Conservation (phyloP, 1,140 invertebrate species). For the Atta texana region DNA sequence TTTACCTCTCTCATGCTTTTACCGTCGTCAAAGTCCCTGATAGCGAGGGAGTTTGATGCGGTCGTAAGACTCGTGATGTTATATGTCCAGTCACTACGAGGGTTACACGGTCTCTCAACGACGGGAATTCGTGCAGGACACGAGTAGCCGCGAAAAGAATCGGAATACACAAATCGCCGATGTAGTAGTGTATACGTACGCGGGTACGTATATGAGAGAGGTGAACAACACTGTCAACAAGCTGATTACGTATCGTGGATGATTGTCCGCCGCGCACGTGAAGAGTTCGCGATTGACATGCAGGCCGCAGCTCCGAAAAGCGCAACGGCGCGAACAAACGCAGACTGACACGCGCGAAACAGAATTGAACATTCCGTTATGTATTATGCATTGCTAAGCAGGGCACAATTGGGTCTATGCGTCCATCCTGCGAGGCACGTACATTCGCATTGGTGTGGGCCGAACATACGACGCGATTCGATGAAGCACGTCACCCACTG, state of each 20-base stretch:
- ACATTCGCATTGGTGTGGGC: constrained; percentile 28
- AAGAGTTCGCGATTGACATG: constrained; percentile 59
- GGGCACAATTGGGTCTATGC: constrained; percentile 59
- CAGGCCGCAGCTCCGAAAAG: constrained; percentile 67
- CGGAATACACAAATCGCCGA: not conserved
- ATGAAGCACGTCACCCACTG: constrained; percentile 56
- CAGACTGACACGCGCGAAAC: constrained; percentile 67
- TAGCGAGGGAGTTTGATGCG: not conserved
- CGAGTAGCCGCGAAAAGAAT: not conserved
- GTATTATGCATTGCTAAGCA: constrained; percentile 79
- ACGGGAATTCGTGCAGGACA: not conserved
- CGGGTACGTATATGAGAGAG: not conserved
- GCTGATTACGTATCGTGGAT: constrained; percentile 52
- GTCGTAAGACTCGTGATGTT: not conserved
- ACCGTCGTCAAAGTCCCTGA: constrained; percentile 36
- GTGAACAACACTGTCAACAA: constrained; percentile 39
- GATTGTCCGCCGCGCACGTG: constrained; percentile 51
- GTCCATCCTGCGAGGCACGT: constrained; percentile 44
- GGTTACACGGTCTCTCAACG: not conserved
- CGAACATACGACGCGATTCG: constrained; percentile 51
- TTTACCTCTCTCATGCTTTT: constrained; percentile 17
- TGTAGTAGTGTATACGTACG: not conserved
- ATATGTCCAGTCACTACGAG: not conserved
- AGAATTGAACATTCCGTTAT: constrained; percentile 70
- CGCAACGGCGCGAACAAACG: constrained; percentile 70